A percentile compares a stretch with the other conserved stretches of the same genome.
phyloP scores from a whole-genome alignment of 2,113 vertebrate species.

The Eurystomus gularis region DNA sequence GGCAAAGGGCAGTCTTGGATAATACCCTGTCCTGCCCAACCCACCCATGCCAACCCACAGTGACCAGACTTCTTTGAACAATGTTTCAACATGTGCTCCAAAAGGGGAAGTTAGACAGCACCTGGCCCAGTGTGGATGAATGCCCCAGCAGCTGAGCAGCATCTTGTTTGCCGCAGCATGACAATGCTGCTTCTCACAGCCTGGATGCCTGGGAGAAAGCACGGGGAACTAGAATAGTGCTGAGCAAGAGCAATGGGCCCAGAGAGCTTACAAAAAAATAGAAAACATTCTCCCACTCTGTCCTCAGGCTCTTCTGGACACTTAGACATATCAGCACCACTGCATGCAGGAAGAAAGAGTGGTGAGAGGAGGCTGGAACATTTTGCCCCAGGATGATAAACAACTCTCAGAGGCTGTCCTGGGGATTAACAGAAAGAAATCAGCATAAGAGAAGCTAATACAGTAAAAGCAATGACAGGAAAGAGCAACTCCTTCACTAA shows the following conservation, averaged over 20 bases:
- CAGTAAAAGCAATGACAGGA: neutral
- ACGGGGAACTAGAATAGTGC: neutral
- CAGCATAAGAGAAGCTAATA: neutral
- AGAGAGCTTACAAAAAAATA: neutral
- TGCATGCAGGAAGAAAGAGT: neutral
- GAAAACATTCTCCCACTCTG: neutral
- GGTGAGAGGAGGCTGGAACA: conserved; percentile 3
- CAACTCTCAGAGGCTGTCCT: neutral
- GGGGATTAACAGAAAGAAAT: conserved; percentile 1
- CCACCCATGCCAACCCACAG: neutral
- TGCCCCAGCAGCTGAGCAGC: neutral
- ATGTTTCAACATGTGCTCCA: neutral
- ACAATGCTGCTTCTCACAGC: neutral
- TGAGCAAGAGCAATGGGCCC: neutral
- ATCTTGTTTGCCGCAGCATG: neutral
- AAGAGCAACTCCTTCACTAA: neutral
- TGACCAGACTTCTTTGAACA: neutral
- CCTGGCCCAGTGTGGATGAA: neutral
- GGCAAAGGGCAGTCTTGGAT: neutral
- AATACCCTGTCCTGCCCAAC: neutral
- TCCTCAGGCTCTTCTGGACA: conserved; percentile 5
- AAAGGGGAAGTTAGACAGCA: neutral
- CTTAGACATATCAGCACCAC: neutral
- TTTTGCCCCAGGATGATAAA: conserved; percentile 11
- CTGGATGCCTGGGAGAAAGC: neutral